Evolutionary conservation across 2,113 vertebrate species (phyloP).

Genomic region (Hystrix cristata): DNA sequence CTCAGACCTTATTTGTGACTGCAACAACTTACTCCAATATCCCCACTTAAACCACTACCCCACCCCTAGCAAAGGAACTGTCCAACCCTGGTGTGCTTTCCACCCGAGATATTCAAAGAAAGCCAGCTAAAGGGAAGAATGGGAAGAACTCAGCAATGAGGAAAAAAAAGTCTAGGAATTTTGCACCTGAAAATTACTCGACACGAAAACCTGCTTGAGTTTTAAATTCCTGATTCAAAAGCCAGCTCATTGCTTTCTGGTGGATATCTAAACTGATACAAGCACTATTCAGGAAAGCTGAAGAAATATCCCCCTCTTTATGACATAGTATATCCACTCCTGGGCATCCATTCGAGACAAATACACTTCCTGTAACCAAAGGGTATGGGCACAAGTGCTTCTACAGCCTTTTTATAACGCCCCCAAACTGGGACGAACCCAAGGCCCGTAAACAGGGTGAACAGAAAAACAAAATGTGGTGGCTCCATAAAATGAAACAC

Average conservation of each 20-base stretch:
- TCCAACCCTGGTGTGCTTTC: not conserved
- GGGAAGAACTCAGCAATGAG: not conserved
- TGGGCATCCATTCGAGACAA: not conserved
- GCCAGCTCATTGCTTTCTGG: not conserved
- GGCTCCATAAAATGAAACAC: not conserved
- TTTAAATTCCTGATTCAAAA: slow-evolving; percentile 50
- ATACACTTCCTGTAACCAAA: not conserved
- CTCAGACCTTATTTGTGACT: not conserved
- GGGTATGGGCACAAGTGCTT: not conserved
- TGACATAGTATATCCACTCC: not conserved
- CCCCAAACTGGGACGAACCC: not conserved
- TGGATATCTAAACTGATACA: not conserved
- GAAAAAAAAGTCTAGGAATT: not conserved
- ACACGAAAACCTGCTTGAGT: fast-evolving
- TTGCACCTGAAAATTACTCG: not conserved
- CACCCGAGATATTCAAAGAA: not conserved
- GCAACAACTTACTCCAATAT: not conserved
- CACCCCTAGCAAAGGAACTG: not conserved
- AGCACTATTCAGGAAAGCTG: not conserved
- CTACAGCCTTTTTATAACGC: not conserved
- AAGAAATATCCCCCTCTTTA: not conserved
- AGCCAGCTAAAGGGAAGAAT: not conserved
- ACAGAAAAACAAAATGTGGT: not conserved
- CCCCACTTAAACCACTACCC: not conserved
- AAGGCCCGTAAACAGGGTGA: not conserved